These are phyloP conservation scores for Lucifuga dentata DNA, from an alignment of 2,113 vertebrate species.

Conservation along the genomic window DNA sequence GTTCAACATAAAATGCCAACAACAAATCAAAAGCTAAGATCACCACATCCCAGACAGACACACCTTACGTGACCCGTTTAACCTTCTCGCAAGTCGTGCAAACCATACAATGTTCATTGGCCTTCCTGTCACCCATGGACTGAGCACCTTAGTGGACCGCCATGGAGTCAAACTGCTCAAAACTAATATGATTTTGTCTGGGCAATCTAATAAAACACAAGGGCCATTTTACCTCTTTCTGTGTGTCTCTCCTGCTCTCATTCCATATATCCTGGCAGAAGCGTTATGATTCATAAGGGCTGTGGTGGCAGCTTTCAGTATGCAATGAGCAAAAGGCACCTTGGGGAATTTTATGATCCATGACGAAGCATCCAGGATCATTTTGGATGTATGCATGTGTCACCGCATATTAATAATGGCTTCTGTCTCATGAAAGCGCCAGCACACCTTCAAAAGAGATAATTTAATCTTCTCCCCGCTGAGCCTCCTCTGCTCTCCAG, in stretches of 20 bases:
- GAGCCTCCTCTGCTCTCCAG: slow-evolving; percentile 54
- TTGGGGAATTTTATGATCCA: slow-evolving; percentile 84
- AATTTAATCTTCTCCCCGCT: slow-evolving; percentile 77
- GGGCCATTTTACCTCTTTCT: slow-evolving; percentile 43
- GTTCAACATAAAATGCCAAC: slow-evolving; percentile 37
- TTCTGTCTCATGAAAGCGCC: slow-evolving; percentile 75
- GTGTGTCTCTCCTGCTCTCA: slow-evolving; percentile 38
- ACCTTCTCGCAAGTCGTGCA: slow-evolving; percentile 56
- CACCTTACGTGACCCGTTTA: slow-evolving; percentile 57
- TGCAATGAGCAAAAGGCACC: slow-evolving; percentile 80
- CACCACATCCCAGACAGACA: slow-evolving; percentile 35
- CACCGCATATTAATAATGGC: slow-evolving; percentile 83
- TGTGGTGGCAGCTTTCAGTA: slow-evolving; percentile 64
- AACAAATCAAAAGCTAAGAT: slow-evolving; percentile 51
- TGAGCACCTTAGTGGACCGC: slow-evolving; percentile 31
- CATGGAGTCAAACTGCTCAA: slow-evolving; percentile 53
- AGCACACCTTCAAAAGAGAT: slow-evolving; percentile 75
- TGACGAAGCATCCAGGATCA: slow-evolving; percentile 78
- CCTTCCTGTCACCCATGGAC: slow-evolving; percentile 60
- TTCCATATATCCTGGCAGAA: slow-evolving; percentile 54
- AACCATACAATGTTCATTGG: slow-evolving; percentile 67
- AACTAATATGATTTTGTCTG: slow-evolving; percentile 71
- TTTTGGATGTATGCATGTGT: slow-evolving; percentile 82
- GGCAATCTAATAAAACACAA: slow-evolving; percentile 73
- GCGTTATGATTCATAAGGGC: slow-evolving; percentile 68